Evolutionary conservation across 2,797 vertebrate species (phyloP).

Genomic region (Gymnoscopelus braueri): DNA sequence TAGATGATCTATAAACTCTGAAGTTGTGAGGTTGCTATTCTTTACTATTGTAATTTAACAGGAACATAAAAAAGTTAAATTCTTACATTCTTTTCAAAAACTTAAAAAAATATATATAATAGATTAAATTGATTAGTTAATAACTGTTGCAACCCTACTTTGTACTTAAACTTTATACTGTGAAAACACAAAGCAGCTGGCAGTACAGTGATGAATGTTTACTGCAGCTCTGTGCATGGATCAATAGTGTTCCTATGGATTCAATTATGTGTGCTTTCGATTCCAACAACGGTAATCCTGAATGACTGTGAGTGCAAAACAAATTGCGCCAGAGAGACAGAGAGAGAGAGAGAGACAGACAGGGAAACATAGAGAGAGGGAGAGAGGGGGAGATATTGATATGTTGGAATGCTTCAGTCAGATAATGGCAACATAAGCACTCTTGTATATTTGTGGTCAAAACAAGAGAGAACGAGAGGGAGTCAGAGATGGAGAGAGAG

Average conservation of each 20-base stretch:
- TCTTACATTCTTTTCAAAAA: too few species aligned
- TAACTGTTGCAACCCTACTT: conserved; percentile 32
- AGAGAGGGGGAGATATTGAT: conserved; percentile 21
- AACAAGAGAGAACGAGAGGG: too few species aligned
- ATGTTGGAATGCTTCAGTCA: too few species aligned
- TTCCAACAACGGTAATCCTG: not conserved
- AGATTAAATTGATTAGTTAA: too few species aligned
- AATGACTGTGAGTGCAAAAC: conserved; percentile 4
- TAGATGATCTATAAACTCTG: too few species aligned
- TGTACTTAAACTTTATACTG: not conserved
- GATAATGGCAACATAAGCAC: too few species aligned
- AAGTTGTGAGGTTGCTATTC: too few species aligned
- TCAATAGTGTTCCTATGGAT: conserved; percentile 12
- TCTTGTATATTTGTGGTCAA: too few species aligned
- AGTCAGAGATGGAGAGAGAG: too few species aligned
- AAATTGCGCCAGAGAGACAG: conserved; percentile 2
- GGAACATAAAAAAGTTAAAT: too few species aligned
- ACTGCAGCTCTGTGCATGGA: conserved; percentile 23
- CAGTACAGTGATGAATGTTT: conserved; percentile 32
- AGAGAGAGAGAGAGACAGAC: not conserved
- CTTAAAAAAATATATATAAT: too few species aligned
- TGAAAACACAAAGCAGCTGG: conserved; percentile 22
- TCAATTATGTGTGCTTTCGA: conserved; percentile 12
- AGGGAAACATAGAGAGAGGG: not conserved
- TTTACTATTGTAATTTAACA: too few species aligned